These are phyloP conservation scores for Patella pellucida DNA, from an alignment of 2,888 invertebrate genomes.

Conservation along the genomic window DNA sequence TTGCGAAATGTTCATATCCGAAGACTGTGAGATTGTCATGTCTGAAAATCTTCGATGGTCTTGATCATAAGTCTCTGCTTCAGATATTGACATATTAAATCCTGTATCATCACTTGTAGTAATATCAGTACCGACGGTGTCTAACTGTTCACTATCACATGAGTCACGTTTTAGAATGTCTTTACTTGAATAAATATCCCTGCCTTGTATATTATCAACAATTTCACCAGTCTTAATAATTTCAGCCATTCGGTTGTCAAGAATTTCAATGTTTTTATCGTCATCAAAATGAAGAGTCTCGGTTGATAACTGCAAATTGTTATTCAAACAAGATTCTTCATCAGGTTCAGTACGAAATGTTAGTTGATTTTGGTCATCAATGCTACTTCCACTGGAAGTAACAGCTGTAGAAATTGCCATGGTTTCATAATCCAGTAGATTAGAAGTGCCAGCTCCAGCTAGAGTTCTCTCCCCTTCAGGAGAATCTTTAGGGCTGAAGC, in stretches of 20 bases:
- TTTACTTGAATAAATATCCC: background rate
- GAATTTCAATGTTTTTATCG: slow-evolving; percentile 20
- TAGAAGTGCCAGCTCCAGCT: slow-evolving; percentile 21
- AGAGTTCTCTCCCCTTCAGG: slow-evolving; percentile 23
- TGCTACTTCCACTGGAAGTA: slow-evolving; percentile 6
- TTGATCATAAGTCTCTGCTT: slow-evolving; percentile 30
- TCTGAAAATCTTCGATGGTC: slow-evolving; percentile 31
- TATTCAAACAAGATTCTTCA: background rate
- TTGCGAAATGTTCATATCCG: slow-evolving; percentile 22
- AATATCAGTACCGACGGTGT: slow-evolving; percentile 8
- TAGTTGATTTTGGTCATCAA: slow-evolving; percentile 6
- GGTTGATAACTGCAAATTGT: background rate
- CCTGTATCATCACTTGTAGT: slow-evolving; percentile 27
- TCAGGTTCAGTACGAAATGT: background rate
- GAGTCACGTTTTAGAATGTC: slow-evolving; percentile 7
- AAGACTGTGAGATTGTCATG: slow-evolving; percentile 31
- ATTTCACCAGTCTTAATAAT: slow-evolving; percentile 15
- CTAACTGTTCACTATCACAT: slow-evolving; percentile 15
- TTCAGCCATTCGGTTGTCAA: slow-evolving; percentile 18
- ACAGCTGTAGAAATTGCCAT: slow-evolving; percentile 10
- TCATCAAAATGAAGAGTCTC: background rate
- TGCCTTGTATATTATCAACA: slow-evolving; percentile 20
- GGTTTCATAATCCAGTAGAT: slow-evolving; percentile 5
- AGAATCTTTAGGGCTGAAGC: slow-evolving; percentile 19
- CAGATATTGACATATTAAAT: slow-evolving; percentile 29